Evolutionary conservation across 2,797 vertebrate genomes (phyloP).

Genomic region (Holocentrus rufus): DNA sequence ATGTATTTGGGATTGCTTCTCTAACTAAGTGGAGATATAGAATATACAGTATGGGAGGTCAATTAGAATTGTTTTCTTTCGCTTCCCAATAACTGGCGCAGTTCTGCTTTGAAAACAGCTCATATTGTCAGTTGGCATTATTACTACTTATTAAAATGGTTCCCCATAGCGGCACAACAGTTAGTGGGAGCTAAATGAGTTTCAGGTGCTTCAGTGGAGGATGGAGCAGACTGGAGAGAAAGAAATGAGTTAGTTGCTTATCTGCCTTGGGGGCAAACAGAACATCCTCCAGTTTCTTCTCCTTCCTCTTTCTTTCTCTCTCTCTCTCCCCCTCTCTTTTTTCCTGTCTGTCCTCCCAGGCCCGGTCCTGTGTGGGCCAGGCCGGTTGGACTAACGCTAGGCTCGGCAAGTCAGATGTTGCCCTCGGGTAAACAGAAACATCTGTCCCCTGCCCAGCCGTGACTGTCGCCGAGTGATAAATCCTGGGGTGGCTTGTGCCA

Average conservation of each 20-base stretch:
- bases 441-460: slow-evolving; percentile 81
- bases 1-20: slow-evolving; percentile 38
- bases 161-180: slow-evolving; percentile 75
- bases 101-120: slow-evolving; percentile 72
- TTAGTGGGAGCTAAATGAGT: slow-evolving; percentile 80
- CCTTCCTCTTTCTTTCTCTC: slow-evolving; percentile 15
- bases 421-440: slow-evolving; percentile 82
- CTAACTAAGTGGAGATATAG: slow-evolving; percentile 48
- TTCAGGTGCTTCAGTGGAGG: slow-evolving; percentile 77
- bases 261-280: slow-evolving; percentile 66
- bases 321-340: slow-evolving; percentile 7
- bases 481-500: slow-evolving; percentile 78
- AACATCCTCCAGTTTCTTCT: slow-evolving; percentile 65
- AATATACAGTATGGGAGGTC: slow-evolving; percentile 29
- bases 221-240: slow-evolving; percentile 73
- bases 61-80: slow-evolving; percentile 57
- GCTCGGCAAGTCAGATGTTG: slow-evolving; percentile 77
- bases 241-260: slow-evolving; percentile 69
- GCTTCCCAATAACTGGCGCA: slow-evolving; percentile 48
- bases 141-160: slow-evolving; percentile 82
- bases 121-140: slow-evolving; percentile 74
- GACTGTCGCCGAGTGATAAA: slow-evolving; percentile 82
- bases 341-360: slow-evolving; percentile 35
- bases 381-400: slow-evolving; percentile 66
- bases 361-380: slow-evolving; percentile 50